Conservation (phyloP, 2,113 vertebrate genomes). For the Cynoglossus semilaevis region DNA sequence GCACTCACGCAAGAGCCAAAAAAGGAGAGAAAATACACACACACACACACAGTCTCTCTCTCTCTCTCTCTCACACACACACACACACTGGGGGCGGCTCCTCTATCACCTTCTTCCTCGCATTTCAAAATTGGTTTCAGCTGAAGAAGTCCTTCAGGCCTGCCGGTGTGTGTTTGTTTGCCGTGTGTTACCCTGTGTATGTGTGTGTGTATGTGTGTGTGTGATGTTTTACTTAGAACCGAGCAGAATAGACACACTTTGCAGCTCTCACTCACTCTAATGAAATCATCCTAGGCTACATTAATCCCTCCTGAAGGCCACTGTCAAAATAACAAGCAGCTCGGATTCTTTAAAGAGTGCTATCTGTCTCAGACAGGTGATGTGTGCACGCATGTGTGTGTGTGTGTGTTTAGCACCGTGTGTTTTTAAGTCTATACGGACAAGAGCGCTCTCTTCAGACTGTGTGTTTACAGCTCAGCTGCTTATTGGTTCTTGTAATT, state of each 20-base stretch:
- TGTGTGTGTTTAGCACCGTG: slow-evolving; percentile 7
- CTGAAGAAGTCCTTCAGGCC: slow-evolving; percentile 71
- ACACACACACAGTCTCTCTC: slow-evolving; percentile 16
- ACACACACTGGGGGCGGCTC: slow-evolving; percentile 57
- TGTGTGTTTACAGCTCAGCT: slow-evolving; percentile 12
- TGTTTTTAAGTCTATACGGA: slow-evolving; percentile 16
- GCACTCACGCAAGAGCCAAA: slow-evolving; percentile 19
- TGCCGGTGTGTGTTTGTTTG: slow-evolving; percentile 35
- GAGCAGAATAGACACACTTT: slow-evolving; percentile 44
- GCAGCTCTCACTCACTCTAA: slow-evolving; percentile 61
- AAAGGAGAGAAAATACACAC: slow-evolving; percentile 5
- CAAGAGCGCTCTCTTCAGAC: slow-evolving; percentile 14
- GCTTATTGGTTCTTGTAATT: slow-evolving; percentile 3
- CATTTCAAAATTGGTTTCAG: slow-evolving; percentile 75
- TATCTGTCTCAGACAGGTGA: slow-evolving; percentile 66
- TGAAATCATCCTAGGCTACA: slow-evolving; percentile 70
- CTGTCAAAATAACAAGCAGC: slow-evolving; percentile 70
- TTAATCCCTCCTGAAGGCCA: slow-evolving; percentile 74
- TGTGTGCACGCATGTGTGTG: slow-evolving; percentile 19
- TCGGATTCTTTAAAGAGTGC: slow-evolving; percentile 65
- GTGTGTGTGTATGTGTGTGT: slow-evolving; percentile 27
- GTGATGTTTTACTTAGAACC: slow-evolving; percentile 62
- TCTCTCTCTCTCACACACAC: slow-evolving; percentile 25
- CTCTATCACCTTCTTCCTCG: slow-evolving; percentile 62
- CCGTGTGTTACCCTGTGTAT: slow-evolving; percentile 12